phyloP scores from a whole-genome alignment of 2,797 vertebrate species.

The Poecilia velifera region DNA sequence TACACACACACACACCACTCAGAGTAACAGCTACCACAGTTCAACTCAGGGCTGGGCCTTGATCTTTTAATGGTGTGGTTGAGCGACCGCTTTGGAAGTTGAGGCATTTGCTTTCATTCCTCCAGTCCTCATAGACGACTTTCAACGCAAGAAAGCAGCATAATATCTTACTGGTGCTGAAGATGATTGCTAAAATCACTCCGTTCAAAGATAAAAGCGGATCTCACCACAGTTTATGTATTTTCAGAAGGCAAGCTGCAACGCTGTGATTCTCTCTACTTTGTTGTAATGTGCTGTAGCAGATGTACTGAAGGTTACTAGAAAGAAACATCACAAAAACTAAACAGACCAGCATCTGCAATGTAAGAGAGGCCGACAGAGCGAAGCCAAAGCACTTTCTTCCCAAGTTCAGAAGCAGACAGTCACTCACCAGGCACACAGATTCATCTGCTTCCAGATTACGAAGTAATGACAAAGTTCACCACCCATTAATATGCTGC shows the following conservation, averaged over 20 bases:
- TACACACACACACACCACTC: constrained; percentile 2
- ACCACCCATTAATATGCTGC: neutral
- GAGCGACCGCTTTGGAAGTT: neutral
- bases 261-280: too few relatives aligned
- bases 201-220: neutral
- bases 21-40: constrained; percentile 15
- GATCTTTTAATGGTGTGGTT: neutral
- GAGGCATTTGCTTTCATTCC: neutral
- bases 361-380: neutral
- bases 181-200: neutral
- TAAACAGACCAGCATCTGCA: neutral
- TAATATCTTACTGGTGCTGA: neutral
- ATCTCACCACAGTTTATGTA: neutral
- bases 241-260: neutral
- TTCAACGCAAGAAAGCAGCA: neutral
- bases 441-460: neutral
- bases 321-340: neutral
- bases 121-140: neutral
- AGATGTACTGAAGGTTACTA: neutral
- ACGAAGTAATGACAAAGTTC: neutral
- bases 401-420: neutral
- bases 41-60: constrained; percentile 7
- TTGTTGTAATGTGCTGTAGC: neutral
- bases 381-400: neutral
- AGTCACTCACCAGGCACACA: neutral